Evolutionary conservation across 2,113 vertebrate species (phyloP), one percentile per base, ranked within the genome.

Genomic region (Notothenia coriiceps): DNA sequence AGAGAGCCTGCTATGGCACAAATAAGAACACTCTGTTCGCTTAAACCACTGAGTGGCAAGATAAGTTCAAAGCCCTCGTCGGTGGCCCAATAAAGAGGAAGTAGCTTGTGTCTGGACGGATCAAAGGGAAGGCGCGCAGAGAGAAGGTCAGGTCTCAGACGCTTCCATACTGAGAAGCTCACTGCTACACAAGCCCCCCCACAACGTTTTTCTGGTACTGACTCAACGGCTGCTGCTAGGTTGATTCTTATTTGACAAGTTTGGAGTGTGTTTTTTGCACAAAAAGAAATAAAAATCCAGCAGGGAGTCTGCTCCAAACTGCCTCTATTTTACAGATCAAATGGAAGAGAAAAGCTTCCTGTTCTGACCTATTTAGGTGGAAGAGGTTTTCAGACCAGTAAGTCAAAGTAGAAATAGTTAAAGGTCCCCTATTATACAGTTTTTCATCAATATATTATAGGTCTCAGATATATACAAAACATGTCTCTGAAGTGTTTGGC

Each of bases 61-160:
- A 81, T 15, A 75, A 93, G 91, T 93, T 94, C 94, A 94, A 95
- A 95, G 93, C 77, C 86, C 89, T 86, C 88, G 86, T 91, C 82
- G 69, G 79, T 86, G 87, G 86, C 56, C 86, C 86, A 89, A 91
- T 92, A 89, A 90, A 83, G 89, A 82, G 84, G 86, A 90, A 84
- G 86, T 81, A 75, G 85, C 88, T 82, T 73, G 77, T 80, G 89
- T 91, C 84, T 87, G 83, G 90, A 81, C n/a, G 76, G 94, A 94
- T 95, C 92, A 95, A 95, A 94, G 92, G 61, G 51, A 74, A 68
- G 85, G 63, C 73, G 77, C 71, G 65, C 55, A 81, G 71, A 79
- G 84, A 94, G 7, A 94, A 95, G 94, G 93, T 95, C 93, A 94
- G 85, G 60, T 85, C 82, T 91, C 82, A 83, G 88, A 90, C 29